phyloP scores from a whole-genome alignment of 2,113 vertebrate genomes.

The Neogale vison region DNA sequence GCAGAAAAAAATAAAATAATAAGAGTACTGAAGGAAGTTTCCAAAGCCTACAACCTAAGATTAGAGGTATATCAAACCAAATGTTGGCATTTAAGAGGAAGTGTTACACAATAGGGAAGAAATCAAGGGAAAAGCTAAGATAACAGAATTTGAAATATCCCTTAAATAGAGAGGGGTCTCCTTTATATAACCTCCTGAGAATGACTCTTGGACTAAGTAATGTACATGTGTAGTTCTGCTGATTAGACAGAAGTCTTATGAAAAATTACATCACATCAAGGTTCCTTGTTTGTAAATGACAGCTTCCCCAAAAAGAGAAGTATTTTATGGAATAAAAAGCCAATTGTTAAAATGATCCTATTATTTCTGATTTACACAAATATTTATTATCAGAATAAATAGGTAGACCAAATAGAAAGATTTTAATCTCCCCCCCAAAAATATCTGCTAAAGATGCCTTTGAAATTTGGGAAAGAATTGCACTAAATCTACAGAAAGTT shows the following conservation, averaged over 20 bases:
- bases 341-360: neutral
- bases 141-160: neutral
- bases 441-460: neutral
- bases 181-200: neutral
- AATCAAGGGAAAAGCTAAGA: neutral
- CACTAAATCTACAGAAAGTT: neutral
- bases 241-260: neutral
- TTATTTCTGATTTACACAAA: neutral
- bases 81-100: neutral
- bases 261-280: neutral
- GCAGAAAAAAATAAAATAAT: neutral
- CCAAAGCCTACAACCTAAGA: neutral
- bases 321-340: neutral
- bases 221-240: neutral
- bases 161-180: too few species aligned
- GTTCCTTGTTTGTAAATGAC: neutral
- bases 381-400: neutral
- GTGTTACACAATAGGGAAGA: neutral
- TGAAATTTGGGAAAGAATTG: neutral
- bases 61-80: neutral
- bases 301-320: neutral
- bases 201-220: neutral
- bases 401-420: neutral
- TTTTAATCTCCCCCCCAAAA: neutral
- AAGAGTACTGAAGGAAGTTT: neutral